Conservation (phyloP, 53 echinoderm and acorn worm species). For the Apostichopus leukothele region DNA sequence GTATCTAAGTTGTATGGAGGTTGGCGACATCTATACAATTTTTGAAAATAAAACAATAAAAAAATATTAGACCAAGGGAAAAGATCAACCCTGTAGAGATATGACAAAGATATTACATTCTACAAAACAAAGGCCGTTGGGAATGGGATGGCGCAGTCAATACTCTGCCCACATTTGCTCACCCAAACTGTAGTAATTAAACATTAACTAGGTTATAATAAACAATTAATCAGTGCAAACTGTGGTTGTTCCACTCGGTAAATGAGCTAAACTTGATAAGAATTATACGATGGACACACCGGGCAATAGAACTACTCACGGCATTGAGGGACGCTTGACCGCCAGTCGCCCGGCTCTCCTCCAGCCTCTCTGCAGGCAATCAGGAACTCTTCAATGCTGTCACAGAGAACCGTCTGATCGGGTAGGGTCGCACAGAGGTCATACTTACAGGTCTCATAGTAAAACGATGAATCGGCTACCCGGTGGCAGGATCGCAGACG, state of each 20-base stretch:
- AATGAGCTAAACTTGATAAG: neutral
- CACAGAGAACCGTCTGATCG: constrained; percentile 52
- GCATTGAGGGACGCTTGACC: constrained; percentile 55
- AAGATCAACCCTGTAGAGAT: too few relatives aligned
- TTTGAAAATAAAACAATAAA: too few relatives aligned
- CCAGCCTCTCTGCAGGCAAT: constrained; percentile 59
- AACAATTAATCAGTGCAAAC: too few relatives aligned
- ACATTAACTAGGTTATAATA: too few relatives aligned
- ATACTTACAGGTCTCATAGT: constrained; percentile 52
- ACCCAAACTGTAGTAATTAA: too few relatives aligned
- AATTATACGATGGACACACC: neutral
- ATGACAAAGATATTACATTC: too few relatives aligned
- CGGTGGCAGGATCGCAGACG: constrained; percentile 51
- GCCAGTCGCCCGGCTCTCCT: constrained; percentile 66
- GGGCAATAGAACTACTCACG: constrained; percentile 39
- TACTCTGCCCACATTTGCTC: too few relatives aligned
- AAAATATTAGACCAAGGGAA: too few relatives aligned
- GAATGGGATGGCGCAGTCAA: too few relatives aligned
- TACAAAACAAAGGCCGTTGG: too few relatives aligned
- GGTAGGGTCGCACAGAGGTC: constrained; percentile 70
- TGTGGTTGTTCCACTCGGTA: neutral
- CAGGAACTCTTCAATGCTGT: constrained; percentile 53
- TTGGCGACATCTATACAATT: too few relatives aligned
- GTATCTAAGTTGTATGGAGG: too few relatives aligned
- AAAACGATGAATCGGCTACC: neutral